Base-by-base conservation (phyloP, 1,140 invertebrate species). In the Lucilia cuprina region DNA sequence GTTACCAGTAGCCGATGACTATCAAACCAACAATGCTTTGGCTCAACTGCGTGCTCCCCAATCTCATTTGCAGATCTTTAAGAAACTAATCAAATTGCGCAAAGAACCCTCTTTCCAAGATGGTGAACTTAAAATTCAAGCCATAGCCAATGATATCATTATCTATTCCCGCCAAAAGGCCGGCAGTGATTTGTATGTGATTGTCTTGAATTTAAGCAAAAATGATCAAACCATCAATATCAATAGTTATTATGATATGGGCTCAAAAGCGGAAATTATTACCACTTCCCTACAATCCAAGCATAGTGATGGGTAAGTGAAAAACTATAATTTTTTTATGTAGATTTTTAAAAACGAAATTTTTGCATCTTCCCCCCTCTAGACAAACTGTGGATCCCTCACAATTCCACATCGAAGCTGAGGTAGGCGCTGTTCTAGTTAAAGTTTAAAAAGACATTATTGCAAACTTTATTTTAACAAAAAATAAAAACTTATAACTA, bases 191-290 rank as follows among this genome's bases (percentile, higher is more conserved):
- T 25, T 82, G 12, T 85, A 74, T 82, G 84, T 85, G 5, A 75
- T 85, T 19, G 84, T 85, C 8, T 35, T 85, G 9, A 85, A 85
- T 84, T 55, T 85, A 34, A 47, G 84, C 5, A 70, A 21, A 25
- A 49, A 34, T 14, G 17, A 75, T 50, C 75, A 82, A 30, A 83
- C 47, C n/a, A 50, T 85, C 9, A 85, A 85, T 92, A 94, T 93
- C 0, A 94, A 93, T 0, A 93, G 94, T 83, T 92, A 90, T 89
- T 93, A 95, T 83, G 95, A 93, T 4, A 94, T 94, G n/a, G 94
- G 95, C 74, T 96, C 2, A 4, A 12, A 74, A 41, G 84, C 84
- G 5, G 84, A 85, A 55, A 82, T 85, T 77, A 85, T 85, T 17
- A 85, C 82, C 19, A 80, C 82, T 14, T 85, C 84, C 7, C 2